Base-by-base conservation (phyloP, 2,888 invertebrate genomes). In the Biston stratarius region DNA sequence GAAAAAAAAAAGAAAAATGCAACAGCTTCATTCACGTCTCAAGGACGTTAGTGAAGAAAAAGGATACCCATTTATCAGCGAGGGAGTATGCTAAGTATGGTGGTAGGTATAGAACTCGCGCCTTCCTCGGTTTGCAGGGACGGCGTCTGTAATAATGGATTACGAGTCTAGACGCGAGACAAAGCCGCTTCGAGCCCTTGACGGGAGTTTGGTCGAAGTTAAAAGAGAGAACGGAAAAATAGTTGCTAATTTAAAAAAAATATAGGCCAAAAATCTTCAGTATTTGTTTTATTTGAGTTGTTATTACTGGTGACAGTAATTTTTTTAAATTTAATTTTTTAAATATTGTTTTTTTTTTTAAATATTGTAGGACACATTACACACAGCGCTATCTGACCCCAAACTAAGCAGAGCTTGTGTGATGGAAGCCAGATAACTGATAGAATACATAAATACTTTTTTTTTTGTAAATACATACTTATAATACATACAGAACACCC, bases 81-180 rank as follows among this genome's bases (percentile, higher is more conserved):
- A 83, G 60, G 63, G 87, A 91, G 87, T 91, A 92, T 91, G 87
- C 90, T 88, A 89, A 91, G 89, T 87, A 78, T 85, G 84, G 83
- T 81, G 80, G 67, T 69, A 65, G 68, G 65, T 84, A 87, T 86
- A 84, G 79, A 83, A 84, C 84, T 85, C 82, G 82, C 82, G 77
- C 81, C 82, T 88, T 86, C 86, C 85, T 82, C 79, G 69, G 74
- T 71, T 72, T 72, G 69, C 69, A 66, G 70, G 78, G 82, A 81
- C 82, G 81, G 88, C 83, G 88, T 85, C 83, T 86, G 86, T 86
- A 88, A 89, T 92, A 92, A 92, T 91, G 90, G 91, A 92, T 92
- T 92, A 91, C 89, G 86, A 88, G 91, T 89, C 91, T 91, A 90
- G 89, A 89, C 89, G 83, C 82, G 87, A 89, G 89, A 90, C 91